A percentile compares a stretch with the other conserved stretches of the same genome.
phyloP scores from a whole-genome alignment of 2,888 invertebrate species.

The Yponomeuta cagnagella region DNA sequence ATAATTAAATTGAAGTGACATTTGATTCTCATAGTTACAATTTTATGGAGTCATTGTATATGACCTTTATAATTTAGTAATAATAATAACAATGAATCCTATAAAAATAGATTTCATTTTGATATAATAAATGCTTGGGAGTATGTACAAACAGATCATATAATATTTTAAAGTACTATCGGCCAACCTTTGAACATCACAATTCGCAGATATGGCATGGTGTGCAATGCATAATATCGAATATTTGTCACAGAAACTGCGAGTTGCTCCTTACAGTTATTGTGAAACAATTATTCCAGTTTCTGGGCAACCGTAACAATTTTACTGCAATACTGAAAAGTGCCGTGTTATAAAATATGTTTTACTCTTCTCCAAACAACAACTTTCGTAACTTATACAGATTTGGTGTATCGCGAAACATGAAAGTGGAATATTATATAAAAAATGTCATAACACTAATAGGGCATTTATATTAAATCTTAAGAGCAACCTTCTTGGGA shows the following conservation, averaged over 20 bases:
- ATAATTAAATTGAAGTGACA: background rate
- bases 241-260: background rate
- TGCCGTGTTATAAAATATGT: background rate
- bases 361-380: background rate
- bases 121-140: conserved; percentile 34
- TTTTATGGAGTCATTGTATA: conserved; percentile 1
- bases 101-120: conserved; percentile 73
- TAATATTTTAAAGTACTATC: background rate
- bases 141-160: conserved; percentile 14
- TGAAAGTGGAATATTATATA: conserved; percentile 62
- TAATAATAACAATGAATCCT: conserved; percentile 40
- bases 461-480: conserved; percentile 40
- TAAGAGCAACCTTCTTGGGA: conserved; percentile 63
- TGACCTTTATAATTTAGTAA: background rate
- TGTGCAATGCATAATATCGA: background rate
- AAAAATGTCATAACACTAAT: conserved; percentile 15
- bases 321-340: background rate
- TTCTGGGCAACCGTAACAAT: background rate
- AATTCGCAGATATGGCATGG: background rate
- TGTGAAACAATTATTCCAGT: background rate
- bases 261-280: background rate
- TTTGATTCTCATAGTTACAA: background rate
- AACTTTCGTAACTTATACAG: conserved; percentile 3
- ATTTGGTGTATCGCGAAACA: conserved; percentile 27
- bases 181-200: background rate